These are phyloP conservation scores for Scolanthus callimorphus DNA, from an alignment of 92 coral and sea anemone species.

Conservation along the genomic window DNA sequence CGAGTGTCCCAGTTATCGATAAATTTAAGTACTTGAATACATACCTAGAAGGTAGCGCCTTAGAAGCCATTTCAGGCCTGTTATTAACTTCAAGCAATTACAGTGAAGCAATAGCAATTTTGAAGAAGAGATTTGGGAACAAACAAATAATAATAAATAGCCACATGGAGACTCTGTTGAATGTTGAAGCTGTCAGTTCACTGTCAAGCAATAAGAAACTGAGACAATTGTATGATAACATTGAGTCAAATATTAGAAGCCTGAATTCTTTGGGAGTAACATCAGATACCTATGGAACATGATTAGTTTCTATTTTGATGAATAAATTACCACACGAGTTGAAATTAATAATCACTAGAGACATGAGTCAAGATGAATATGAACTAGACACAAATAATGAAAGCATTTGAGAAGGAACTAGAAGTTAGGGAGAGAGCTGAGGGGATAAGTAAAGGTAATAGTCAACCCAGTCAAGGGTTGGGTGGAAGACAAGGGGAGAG, in stretches of 20 bases:
- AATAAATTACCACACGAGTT: slow-evolving; percentile 28
- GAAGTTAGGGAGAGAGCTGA: slow-evolving; percentile 48
- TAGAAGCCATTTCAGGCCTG: slow-evolving; percentile 42
- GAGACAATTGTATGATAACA: slow-evolving; percentile 29
- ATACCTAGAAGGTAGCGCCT: slow-evolving; percentile 30
- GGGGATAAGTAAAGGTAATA: not conserved
- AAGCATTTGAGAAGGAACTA: slow-evolving; percentile 12
- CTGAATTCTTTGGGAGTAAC: slow-evolving; percentile 43
- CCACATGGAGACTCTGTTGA: slow-evolving; percentile 48
- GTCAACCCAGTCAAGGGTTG: not conserved
- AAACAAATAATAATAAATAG: slow-evolving; percentile 45
- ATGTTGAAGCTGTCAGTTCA: slow-evolving; percentile 23
- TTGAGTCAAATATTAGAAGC: slow-evolving; percentile 46
- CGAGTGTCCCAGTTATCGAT: slow-evolving; percentile 30
- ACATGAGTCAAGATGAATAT: slow-evolving; percentile 25
- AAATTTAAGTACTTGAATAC: slow-evolving; percentile 53
- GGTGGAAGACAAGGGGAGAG: not conserved
- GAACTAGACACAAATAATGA: slow-evolving; percentile 22
- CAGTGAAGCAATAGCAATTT: slow-evolving; percentile 39
- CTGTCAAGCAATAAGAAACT: slow-evolving; percentile 15
- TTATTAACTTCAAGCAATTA: slow-evolving; percentile 43
- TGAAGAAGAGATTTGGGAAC: slow-evolving; percentile 39
- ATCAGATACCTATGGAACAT: slow-evolving; percentile 33
- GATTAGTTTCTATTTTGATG: slow-evolving; percentile 34
- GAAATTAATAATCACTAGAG: slow-evolving; percentile 21